These are phyloP conservation scores for Eupsittula cactorum DNA, from an alignment of 2,113 vertebrate species.

Conservation along the genomic window DNA sequence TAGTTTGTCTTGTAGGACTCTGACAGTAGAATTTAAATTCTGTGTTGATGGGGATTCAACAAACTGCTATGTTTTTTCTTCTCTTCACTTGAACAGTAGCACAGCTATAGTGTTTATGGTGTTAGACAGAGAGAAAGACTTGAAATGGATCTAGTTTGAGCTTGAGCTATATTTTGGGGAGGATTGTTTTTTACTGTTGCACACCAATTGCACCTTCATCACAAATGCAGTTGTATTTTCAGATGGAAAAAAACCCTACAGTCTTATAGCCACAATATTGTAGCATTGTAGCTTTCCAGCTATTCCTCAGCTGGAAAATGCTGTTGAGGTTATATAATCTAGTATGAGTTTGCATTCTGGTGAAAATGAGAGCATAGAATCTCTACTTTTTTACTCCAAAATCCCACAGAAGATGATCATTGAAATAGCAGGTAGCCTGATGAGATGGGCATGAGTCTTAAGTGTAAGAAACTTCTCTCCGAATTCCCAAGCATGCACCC, in stretches of 20 bases:
- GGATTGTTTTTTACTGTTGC: neutral
- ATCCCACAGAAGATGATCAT: neutral
- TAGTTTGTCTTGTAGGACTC: neutral
- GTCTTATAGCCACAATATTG: neutral
- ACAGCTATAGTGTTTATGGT: neutral
- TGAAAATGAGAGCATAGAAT: neutral
- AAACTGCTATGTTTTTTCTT: neutral
- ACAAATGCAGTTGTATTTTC: neutral
- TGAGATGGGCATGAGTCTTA: neutral
- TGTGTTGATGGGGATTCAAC: neutral
- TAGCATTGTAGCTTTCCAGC: neutral
- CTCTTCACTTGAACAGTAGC: neutral
- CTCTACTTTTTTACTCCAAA: neutral
- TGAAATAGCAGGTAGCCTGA: neutral
- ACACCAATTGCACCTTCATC: neutral
- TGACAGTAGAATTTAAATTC: neutral
- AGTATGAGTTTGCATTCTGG: neutral
- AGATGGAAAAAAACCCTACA: neutral
- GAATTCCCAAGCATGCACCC: neutral
- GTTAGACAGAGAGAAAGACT: neutral
- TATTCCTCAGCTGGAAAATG: neutral
- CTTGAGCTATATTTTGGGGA: neutral
- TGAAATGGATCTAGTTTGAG: neutral
- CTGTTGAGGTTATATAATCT: neutral
- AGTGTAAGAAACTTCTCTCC: neutral